Base-by-base conservation (phyloP, 35 echinoderm and acorn worm species). In the Eucidaris tribuloides region DNA sequence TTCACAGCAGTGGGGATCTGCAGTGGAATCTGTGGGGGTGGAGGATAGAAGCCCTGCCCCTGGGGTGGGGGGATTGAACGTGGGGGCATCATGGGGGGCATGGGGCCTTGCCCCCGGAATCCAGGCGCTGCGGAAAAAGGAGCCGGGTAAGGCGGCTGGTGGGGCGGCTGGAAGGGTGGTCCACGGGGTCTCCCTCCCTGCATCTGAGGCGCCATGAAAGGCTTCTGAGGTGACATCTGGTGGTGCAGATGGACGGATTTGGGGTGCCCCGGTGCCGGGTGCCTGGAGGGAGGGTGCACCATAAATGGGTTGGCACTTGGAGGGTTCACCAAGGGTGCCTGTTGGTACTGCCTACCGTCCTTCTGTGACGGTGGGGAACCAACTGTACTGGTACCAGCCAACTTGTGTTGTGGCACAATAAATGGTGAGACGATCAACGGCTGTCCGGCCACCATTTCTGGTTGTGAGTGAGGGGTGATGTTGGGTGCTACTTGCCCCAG, bases 401-500 rank as follows among this genome's bases (percentile, higher is more conserved):
- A 52, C n/a, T 9, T 52, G 9, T 52, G 9, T 52, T 52, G 48
- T 52, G 48, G 48, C 48, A 9, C 48, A 11, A 27, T 20, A n/a
- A 40, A 43, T n/a, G 44, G 14, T 25, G 68, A 40, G 22, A 33
- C 41, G 37, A 7, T 20, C 20, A 42, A 40, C 19, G 68, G 68
- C n/a, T n/a, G n/a, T n/a, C n/a, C n/a, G n/a, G n/a, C n/a, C n/a
- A n/a, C n/a, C n/a, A n/a, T n/a, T n/a, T n/a, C n/a, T n/a, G n/a
- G n/a, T n/a, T n/a, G n/a, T n/a, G n/a, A n/a, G n/a, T n/a, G n/a
- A n/a, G n/a, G n/a, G n/a, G n/a, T n/a, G n/a, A n/a, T n/a, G 34
- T 74, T 27, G 3, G 68, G 68, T 20, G 68, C 68, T 9, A 74
- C 68, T 36, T 74, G 68, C 25, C 68, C 68, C 33, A 74, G 29